phyloP scores from a whole-genome alignment of 2,797 vertebrate genomes.

The Acrocephalus scirpaceus region DNA sequence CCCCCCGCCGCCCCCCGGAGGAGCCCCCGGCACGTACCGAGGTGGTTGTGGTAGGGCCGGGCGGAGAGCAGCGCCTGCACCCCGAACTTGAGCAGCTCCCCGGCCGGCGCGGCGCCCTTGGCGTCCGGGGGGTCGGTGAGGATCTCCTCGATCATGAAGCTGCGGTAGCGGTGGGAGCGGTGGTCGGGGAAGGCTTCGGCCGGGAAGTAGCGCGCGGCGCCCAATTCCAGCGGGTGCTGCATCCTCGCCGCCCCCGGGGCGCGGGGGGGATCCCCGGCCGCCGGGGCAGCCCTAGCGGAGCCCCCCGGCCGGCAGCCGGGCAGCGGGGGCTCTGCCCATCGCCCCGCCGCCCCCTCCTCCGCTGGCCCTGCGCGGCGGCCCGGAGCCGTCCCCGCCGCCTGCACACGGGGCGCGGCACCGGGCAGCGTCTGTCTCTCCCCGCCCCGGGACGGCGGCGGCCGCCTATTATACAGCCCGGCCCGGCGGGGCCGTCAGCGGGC shows the following conservation, averaged over 20 bases:
- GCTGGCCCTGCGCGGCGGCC: background rate
- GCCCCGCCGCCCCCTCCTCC: background rate
- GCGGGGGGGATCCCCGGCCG: background rate
- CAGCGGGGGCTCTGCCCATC: conserved; percentile 37
- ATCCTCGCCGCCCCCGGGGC: conserved; percentile 68
- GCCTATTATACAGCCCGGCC: conserved; percentile 45
- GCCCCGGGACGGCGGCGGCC: conserved; percentile 32
- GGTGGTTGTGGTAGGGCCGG: conserved; percentile 91
- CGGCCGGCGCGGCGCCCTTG: conserved; percentile 84
- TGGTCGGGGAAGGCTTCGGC: conserved; percentile 88
- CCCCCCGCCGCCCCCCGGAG: background rate
- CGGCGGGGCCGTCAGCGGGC: conserved; percentile 8
- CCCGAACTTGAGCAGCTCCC: conserved; percentile 94
- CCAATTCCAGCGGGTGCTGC: conserved; percentile 92
- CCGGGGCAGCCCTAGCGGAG: conserved; percentile 4
- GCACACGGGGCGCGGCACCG: conserved; percentile 48
- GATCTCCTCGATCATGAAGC: conserved; percentile 99
- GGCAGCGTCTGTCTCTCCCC: conserved; percentile 13
- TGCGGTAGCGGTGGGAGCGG: conserved; percentile 93
- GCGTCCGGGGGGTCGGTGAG: conserved; percentile 90
- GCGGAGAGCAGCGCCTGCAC: conserved; percentile 92
- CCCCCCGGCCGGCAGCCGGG: background rate
- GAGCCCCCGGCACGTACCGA: conserved; percentile 81
- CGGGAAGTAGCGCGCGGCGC: conserved; percentile 86
- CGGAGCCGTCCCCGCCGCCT: conserved; percentile 5